Evolutionary conservation across 2,888 invertebrate genomes (phyloP).

Genomic region (Encarsia formosa): DNA sequence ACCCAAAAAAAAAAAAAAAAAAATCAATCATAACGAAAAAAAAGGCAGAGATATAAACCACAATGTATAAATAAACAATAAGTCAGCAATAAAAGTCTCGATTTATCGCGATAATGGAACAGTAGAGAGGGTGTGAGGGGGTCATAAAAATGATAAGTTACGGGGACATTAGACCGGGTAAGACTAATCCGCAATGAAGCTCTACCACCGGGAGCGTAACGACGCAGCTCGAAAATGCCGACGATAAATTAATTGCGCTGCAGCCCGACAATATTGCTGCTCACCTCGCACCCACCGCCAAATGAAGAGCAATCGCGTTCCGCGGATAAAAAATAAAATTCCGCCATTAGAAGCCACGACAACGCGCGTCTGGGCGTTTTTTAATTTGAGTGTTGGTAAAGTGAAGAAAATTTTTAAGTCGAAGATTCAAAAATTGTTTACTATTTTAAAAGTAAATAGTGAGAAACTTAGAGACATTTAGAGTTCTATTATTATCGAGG

Average conservation of each 20-base stretch:
- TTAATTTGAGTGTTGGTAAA: too few species aligned
- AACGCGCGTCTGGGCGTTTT: neutral
- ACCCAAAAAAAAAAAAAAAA: neutral
- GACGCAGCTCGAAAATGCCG: constrained; percentile 20
- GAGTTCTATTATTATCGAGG: too few species aligned
- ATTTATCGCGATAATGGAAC: constrained; percentile 12
- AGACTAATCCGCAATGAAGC: constrained; percentile 26
- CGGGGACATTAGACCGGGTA: constrained; percentile 6
- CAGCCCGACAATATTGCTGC: neutral
- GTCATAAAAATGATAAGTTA: constrained; percentile 27
- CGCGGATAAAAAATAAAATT: neutral
- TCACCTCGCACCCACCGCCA: neutral
- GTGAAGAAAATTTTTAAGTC: too few species aligned
- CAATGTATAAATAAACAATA: constrained; percentile 5
- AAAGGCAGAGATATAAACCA: neutral
- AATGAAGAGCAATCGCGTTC: constrained; percentile 21
- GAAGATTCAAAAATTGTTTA: too few species aligned
- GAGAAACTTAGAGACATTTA: too few species aligned
- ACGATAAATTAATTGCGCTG: constrained; percentile 24
- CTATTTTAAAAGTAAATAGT: too few species aligned
- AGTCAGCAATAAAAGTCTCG: constrained; percentile 19
- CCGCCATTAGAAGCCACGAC: neutral
- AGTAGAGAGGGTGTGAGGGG: neutral
- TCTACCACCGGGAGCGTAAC: neutral
- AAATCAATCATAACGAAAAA: neutral